These are phyloP conservation scores for Hemitrygon akajei DNA, from an alignment of 2,797 vertebrate species.

Conservation along the genomic window DNA sequence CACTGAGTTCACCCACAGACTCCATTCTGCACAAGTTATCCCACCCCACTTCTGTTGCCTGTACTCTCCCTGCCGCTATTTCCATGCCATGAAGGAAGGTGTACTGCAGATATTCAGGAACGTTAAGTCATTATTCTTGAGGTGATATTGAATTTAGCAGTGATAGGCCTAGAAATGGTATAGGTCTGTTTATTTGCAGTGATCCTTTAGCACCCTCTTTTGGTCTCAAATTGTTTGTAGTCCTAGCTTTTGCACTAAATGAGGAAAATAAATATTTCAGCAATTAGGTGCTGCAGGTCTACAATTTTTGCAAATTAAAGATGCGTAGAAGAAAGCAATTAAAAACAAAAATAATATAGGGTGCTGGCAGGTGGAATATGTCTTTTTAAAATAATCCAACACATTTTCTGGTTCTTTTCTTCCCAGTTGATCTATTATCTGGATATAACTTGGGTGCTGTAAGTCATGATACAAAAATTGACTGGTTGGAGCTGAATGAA, in stretches of 20 bases:
- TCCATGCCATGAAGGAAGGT: background rate
- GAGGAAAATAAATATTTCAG: background rate
- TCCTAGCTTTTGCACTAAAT: no score
- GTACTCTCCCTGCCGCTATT: no score
- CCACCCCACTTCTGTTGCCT: no score
- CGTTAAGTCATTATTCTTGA: no score
- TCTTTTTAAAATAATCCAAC: background rate
- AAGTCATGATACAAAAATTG: slow-evolving; percentile 81
- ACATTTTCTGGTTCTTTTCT: slow-evolving; percentile 27
- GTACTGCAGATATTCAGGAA: background rate
- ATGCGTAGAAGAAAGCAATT: background rate
- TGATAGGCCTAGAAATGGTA: no score
- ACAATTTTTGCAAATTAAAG: background rate
- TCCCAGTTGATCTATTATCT: slow-evolving; percentile 74
- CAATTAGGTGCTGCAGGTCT: background rate
- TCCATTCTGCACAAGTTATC: no score
- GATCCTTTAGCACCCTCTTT: no score
- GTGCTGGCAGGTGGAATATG: background rate
- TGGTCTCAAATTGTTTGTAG: no score
- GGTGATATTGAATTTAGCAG: no score
- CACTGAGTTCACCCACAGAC: no score
- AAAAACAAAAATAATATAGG: background rate
- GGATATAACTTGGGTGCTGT: slow-evolving; percentile 75
- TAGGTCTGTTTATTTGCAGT: no score
- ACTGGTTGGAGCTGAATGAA: slow-evolving; percentile 95